These are phyloP conservation scores for Sander lucioperca DNA, from an alignment of 2,113 vertebrate genomes.

Conservation along the genomic window DNA sequence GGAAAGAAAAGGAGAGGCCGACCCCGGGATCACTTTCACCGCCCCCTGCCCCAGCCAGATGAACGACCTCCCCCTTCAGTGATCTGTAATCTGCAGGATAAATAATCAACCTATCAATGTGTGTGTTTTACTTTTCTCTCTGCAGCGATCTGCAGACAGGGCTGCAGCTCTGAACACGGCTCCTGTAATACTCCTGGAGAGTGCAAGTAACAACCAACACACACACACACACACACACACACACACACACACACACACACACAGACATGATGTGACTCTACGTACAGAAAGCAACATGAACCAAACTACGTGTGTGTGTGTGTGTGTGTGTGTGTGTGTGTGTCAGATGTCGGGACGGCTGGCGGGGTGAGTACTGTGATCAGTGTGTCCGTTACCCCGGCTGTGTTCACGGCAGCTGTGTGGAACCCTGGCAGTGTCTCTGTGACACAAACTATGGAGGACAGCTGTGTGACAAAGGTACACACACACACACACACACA, in stretches of 20 bases:
- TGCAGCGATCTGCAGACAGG: conserved; percentile 90
- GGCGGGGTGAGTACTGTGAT: conserved; percentile 94
- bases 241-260: no score
- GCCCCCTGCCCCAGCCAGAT: no score
- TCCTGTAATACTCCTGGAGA: conserved; percentile 85
- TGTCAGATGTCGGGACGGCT: conserved; percentile 87
- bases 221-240: neutral
- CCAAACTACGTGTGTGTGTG: neutral
- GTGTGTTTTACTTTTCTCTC: neutral
- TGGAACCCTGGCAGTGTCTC: conserved; percentile 94
- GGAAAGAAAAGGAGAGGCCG: no score
- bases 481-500: conserved; percentile 28
- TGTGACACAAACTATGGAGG: conserved; percentile 97
- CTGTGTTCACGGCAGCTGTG: conserved; percentile 92
- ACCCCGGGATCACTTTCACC: no score
- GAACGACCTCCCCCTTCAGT: no score
- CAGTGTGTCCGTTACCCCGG: conserved; percentile 95
- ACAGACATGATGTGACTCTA: no score
- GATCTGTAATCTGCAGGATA: no score
- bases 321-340: neutral
- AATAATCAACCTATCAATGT: no score
- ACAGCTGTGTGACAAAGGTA: conserved; percentile 96
- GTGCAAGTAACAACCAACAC: conserved; percentile 87
- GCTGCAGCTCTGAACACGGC: conserved; percentile 84
- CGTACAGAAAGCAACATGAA: no score